These are phyloP conservation scores for Cyclophora punctaria DNA, from an alignment of 2,888 invertebrate genomes.

Conservation along the genomic window DNA sequence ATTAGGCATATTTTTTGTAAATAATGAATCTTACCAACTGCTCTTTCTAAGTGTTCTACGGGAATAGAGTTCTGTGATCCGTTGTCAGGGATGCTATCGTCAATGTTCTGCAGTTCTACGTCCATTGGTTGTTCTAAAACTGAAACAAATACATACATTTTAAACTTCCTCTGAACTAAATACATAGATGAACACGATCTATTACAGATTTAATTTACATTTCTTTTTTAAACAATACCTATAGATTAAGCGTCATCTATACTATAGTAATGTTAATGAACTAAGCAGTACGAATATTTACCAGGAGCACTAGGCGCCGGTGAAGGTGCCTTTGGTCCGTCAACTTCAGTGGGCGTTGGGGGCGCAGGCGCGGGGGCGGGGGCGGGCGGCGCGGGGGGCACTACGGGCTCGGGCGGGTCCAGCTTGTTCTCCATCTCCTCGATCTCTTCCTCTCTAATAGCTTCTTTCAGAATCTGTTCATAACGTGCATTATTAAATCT, in stretches of 20 bases:
- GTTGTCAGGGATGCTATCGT: constrained; percentile 36
- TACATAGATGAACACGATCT: too few species aligned
- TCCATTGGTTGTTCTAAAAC: constrained; percentile 7
- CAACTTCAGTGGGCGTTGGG: background rate
- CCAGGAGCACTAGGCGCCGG: constrained; percentile 21
- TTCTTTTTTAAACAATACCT: too few species aligned
- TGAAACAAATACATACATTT: background rate
- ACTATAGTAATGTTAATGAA: too few species aligned
- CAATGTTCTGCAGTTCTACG: constrained; percentile 41
- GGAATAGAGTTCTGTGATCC: constrained; percentile 48
- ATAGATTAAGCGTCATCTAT: too few species aligned
- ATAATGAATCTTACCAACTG: constrained; percentile 42
- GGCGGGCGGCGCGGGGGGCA: constrained; percentile 18
- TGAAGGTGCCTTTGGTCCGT: background rate
- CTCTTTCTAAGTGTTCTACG: constrained; percentile 52
- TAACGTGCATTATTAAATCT: too few species aligned
- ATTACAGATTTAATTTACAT: too few species aligned
- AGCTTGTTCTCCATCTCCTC: constrained; percentile 34
- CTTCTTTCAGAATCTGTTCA: constrained; percentile 54
- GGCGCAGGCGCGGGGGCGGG: constrained; percentile 15
- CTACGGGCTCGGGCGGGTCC: constrained; percentile 17
- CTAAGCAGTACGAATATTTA: constrained; percentile 6
- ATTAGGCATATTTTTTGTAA: background rate
- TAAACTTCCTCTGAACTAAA: too few species aligned
- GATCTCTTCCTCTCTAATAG: constrained; percentile 48